Evolutionary conservation across 1,140 invertebrate genomes (phyloP), one percentile per base, ranked within the genome.

Genomic region (Trichoplusia ni): DNA sequence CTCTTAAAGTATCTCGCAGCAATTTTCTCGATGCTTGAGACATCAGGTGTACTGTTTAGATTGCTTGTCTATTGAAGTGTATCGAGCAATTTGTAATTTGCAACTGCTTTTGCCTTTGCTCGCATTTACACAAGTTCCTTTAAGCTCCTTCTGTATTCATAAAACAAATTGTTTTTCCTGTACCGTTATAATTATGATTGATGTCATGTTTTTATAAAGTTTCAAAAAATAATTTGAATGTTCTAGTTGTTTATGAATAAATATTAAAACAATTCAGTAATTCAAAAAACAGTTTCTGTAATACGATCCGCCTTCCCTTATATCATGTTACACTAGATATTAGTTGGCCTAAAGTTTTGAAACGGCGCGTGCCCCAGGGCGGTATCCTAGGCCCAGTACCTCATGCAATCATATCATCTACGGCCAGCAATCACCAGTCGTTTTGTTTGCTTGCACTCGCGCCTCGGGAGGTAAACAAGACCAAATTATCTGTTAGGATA

Each of bases 381-480:
- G 42, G 31, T 47, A 38, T 67, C 37, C 73, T 79, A 60, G 72
- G 71, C 59, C 79, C 80, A 58, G 65, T 68, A 67, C 67, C 58
- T 74, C 73, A 72, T 73, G 74, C 78, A 86, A 86, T 80, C 83
- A 84, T 86, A 86, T 84, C 83, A 80, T 84, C 81, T 80, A 38
- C 71, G 60, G 60, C 71, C 60, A 68, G 75, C 71, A 82, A 80
- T 85, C 82, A 75, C 61, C 74, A 56, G 74, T 75, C 70, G 79
- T 84, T 84, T 82, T 84, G 78, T 82, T 82, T 82, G 71, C 70
- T 71, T 78, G 60, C 66, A 67, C 58, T 78, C 68, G 33, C 60
- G 67, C 82, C 73, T 65, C 61, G 37, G 79, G 77, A 69, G 49
- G 33, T 38, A 51, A 31, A 18, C 29, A 46, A 18, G 2, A 53